Conservation (phyloP, 1,140 invertebrate genomes). For the Sipha flava region DNA sequence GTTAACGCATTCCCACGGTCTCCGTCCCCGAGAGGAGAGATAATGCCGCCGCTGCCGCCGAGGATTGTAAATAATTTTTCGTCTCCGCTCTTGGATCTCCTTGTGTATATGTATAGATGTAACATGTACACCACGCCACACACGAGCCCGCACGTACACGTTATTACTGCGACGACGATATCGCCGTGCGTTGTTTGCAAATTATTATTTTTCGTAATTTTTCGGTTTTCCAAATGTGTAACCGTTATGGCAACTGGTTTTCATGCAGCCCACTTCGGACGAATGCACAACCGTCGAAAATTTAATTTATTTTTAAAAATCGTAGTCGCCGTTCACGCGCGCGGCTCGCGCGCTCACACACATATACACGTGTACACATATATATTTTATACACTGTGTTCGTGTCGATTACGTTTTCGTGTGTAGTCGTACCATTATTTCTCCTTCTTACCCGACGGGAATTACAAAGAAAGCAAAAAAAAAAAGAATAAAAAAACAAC, state of each 20-base stretch:
- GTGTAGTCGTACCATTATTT: not conserved
- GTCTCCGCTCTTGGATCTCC: not conserved
- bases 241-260: not conserved
- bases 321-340: no score
- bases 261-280: no score
- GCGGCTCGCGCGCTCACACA: no score
- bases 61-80: constrained; percentile 4
- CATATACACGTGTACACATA: no score
- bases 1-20: constrained; percentile 30
- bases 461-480: not conserved
- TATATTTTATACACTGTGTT: no score
- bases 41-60: not conserved
- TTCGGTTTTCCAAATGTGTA: not conserved
- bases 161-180: no score
- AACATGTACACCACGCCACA: no score
- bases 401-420: no score
- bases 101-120: not conserved
- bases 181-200: not conserved
- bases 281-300: no score
- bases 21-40: not conserved
- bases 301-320: no score
- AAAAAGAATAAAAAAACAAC: not conserved
- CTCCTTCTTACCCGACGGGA: not conserved
- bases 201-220: not conserved
- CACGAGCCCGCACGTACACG: no score